These are phyloP conservation scores for Lethenteron reissneri DNA, from an alignment of 2,113 vertebrate species.

Conservation along the genomic window DNA sequence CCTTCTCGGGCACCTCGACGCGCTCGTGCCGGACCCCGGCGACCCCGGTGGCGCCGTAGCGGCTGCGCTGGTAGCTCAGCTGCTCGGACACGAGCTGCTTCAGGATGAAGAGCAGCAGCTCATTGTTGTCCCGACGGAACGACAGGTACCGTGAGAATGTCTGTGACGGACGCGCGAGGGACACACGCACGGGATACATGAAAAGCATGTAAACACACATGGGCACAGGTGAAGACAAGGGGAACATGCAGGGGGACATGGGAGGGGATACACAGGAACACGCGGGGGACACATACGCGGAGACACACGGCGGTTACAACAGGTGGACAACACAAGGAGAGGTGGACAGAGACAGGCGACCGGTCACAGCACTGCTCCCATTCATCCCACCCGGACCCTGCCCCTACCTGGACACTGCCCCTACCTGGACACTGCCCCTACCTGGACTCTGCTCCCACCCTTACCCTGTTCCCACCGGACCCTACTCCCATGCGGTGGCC, in stretches of 20 bases:
- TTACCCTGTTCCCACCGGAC: too few species aligned
- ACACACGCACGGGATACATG: background rate
- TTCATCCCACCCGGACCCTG: too few species aligned
- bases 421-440: too few species aligned
- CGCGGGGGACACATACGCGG: background rate
- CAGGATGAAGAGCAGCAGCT: conserved; percentile 78
- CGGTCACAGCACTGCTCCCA: too few species aligned
- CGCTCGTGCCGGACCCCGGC: conserved; percentile 48
- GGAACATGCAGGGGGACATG: background rate
- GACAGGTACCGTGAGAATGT: conserved; percentile 79
- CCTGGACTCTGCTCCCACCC: too few species aligned
- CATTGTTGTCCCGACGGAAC: conserved; percentile 82
- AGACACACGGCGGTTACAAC: too few species aligned
- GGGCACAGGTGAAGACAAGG: too few species aligned
- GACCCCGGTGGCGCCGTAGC: conserved; percentile 21
- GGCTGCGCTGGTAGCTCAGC: conserved; percentile 64
- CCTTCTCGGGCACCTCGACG: conserved; percentile 66
- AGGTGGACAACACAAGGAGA: too few species aligned
- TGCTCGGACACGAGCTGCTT: conserved; percentile 85
- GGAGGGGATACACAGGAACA: background rate
- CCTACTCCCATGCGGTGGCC: too few species aligned
- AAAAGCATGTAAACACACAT: too few species aligned
- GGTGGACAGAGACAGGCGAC: too few species aligned
- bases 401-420: too few species aligned
- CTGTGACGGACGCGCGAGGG: conserved; percentile 18